Evolutionary conservation across 2,113 vertebrate genomes (phyloP).

Genomic region (Chlorodrepanis virens): DNA sequence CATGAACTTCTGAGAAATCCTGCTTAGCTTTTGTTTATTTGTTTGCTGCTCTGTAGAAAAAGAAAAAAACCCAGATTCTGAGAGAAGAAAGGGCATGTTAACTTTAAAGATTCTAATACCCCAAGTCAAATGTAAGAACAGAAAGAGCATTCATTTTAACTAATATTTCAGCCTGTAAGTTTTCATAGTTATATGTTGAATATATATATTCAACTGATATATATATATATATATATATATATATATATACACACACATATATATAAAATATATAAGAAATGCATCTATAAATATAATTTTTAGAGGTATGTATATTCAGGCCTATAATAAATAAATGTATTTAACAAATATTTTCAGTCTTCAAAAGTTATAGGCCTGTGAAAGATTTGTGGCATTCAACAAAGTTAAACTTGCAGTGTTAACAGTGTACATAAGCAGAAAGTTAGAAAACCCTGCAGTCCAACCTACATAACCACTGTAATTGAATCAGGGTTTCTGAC

Average conservation of each 20-base stretch:
- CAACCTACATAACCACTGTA: neutral
- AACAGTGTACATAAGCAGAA: neutral
- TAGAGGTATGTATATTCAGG: neutral
- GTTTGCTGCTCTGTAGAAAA: neutral
- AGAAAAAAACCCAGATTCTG: neutral
- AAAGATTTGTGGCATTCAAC: neutral
- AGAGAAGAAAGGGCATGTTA: neutral
- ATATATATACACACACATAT: neutral
- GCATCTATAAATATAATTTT: neutral
- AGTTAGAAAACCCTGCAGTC: neutral
- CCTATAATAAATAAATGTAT: neutral
- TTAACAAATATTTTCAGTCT: neutral
- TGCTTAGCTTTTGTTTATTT: neutral
- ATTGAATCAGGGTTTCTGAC: constrained; percentile 18
- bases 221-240: neutral
- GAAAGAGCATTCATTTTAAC: neutral
- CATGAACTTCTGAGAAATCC: neutral
- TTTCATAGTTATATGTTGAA: neutral
- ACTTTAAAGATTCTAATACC: neutral
- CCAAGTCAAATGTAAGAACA: neutral
- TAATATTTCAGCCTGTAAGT: neutral
- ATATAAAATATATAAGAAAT: neutral
- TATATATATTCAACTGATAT: neutral
- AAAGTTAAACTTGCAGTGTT: neutral
- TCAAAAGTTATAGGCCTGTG: neutral